phyloP scores from a whole-genome alignment of 2,113 vertebrate genomes.

The Paradoxurus hermaphroditus region DNA sequence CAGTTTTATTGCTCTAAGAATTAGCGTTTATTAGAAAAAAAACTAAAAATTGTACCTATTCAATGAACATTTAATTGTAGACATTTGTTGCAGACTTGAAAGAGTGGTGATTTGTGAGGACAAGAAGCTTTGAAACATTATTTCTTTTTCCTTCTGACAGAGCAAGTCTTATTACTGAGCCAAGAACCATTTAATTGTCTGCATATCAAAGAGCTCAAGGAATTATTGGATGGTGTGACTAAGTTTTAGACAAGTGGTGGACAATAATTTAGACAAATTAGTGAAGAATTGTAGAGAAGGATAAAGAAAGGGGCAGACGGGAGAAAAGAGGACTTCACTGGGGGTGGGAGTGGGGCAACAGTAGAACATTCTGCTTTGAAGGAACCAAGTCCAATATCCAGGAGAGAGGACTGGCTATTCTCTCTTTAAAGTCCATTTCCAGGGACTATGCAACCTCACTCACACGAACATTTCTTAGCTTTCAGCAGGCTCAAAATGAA shows the following conservation, averaged over 20 bases:
- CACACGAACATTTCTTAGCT: not conserved
- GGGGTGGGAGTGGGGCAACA: fast-evolving
- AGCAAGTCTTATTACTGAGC: not conserved
- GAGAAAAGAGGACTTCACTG: not conserved
- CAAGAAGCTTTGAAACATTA: not conserved
- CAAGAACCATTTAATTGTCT: constrained; percentile 21
- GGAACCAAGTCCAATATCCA: not conserved
- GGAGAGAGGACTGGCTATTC: not conserved
- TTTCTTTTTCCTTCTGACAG: constrained; percentile 48
- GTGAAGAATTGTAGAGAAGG: not conserved
- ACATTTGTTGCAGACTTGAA: not conserved
- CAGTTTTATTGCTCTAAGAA: not conserved
- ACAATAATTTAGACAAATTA: constrained; percentile 14
- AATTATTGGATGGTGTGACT: not conserved
- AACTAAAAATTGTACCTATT: not conserved
- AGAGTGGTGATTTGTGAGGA: constrained; percentile 17
- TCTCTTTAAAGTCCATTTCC: not conserved
- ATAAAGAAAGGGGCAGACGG: not conserved
- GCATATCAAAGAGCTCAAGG: not conserved
- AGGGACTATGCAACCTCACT: not conserved
- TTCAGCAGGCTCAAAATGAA: not conserved
- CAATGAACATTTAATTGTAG: not conserved
- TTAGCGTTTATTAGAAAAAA: constrained; percentile 16
- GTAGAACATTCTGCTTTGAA: not conserved
- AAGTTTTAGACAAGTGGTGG: not conserved